phyloP scores from a whole-genome alignment of 2,888 invertebrate species.

The Agelastica alni region DNA sequence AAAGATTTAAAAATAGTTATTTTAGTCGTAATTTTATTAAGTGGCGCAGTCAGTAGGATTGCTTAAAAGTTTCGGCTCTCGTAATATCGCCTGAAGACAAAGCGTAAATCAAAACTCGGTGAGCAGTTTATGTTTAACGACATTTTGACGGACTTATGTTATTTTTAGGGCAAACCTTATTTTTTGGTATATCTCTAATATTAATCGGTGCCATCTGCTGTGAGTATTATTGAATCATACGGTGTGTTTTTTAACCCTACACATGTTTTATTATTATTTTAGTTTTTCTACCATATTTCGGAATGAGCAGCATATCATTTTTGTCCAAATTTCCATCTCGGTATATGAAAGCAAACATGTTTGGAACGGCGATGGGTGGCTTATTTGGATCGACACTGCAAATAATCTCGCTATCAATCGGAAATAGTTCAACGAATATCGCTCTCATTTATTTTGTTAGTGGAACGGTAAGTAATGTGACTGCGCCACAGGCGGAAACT shows the following conservation, averaged over 20 bases:
- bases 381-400: slow-evolving; percentile 27
- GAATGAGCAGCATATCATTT: neutral
- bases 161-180: slow-evolving; percentile 16
- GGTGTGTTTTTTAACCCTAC: neutral
- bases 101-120: too few relatives aligned
- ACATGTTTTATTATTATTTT: slow-evolving; percentile 2
- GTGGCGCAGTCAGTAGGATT: too few relatives aligned
- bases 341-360: slow-evolving; percentile 27
- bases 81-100: too few relatives aligned
- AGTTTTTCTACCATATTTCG: neutral
- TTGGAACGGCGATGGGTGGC: slow-evolving; percentile 24
- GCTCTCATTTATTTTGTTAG: slow-evolving; percentile 34
- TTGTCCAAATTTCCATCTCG: slow-evolving; percentile 28
- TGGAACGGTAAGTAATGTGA: slow-evolving; percentile 25
- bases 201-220: neutral
- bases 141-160: neutral
- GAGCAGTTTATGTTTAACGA: too few relatives aligned
- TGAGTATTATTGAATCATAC: neutral
- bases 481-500: too few relatives aligned
- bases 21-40: too few relatives aligned
- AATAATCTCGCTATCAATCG: slow-evolving; percentile 29
- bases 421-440: slow-evolving; percentile 24
- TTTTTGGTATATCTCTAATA: slow-evolving; percentile 4
- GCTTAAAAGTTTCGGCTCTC: too few relatives aligned
- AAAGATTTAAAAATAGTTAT: too few relatives aligned